Conservation (phyloP, 1,140 invertebrate species). For the Diorhabda elongata region DNA sequence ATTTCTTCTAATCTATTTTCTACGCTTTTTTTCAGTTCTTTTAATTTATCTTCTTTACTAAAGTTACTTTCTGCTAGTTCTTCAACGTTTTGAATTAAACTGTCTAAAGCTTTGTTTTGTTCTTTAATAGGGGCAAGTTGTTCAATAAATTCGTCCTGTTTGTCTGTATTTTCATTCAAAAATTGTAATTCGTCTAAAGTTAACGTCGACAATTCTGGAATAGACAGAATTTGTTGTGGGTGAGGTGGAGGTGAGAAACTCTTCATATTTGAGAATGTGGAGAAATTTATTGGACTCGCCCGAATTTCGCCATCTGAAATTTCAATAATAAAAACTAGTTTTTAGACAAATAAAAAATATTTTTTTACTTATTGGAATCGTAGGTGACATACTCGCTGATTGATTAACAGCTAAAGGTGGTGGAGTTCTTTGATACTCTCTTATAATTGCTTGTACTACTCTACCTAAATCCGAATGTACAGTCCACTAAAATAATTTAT, state of each 20-base stretch:
- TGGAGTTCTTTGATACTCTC: slow-evolving; percentile 68
- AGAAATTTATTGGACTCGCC: slow-evolving; percentile 36
- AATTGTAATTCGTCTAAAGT: slow-evolving; percentile 65
- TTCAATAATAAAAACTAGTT: slow-evolving; percentile 4
- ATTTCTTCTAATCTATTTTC: slow-evolving; percentile 61
- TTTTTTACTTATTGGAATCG: slow-evolving; percentile 42
- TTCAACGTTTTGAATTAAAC: slow-evolving; percentile 67
- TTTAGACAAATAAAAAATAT: no score
- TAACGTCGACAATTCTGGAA: slow-evolving; percentile 65
- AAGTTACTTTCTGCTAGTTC: slow-evolving; percentile 68
- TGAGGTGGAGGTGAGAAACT: slow-evolving; percentile 37
- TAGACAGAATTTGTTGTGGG: slow-evolving; percentile 33
- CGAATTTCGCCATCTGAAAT: slow-evolving; percentile 35
- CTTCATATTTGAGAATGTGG: slow-evolving; percentile 25
- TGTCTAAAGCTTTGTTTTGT: slow-evolving; percentile 64
- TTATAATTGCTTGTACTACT: slow-evolving; percentile 71
- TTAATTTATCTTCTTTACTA: slow-evolving; percentile 60
- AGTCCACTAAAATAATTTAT: slow-evolving; percentile 56
- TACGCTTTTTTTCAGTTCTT: slow-evolving; percentile 58
- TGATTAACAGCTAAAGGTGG: slow-evolving; percentile 50
- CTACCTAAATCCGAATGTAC: slow-evolving; percentile 71
- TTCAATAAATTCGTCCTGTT: slow-evolving; percentile 67
- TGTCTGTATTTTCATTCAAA: slow-evolving; percentile 62
- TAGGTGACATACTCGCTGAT: slow-evolving; percentile 38
- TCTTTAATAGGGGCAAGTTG: slow-evolving; percentile 62